phyloP scores from a whole-genome alignment of 2,888 invertebrate genomes.

The Herminia tarsipennalis region DNA sequence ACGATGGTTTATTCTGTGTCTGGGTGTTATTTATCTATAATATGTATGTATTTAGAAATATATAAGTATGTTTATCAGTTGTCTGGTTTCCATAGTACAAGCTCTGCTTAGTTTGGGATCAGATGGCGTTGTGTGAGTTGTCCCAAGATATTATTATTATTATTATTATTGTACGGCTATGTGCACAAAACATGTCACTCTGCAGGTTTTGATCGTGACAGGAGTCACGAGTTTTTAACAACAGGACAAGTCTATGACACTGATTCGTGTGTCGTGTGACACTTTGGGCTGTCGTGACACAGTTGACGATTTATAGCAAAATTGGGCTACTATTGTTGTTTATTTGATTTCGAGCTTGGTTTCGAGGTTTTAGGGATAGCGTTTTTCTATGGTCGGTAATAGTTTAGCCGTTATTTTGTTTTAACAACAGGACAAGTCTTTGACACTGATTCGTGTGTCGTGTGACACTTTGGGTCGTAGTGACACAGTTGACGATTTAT shows the following conservation, averaged over 20 bases:
- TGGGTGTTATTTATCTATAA: too few relatives aligned
- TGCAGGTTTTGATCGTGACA: constrained; percentile 57
- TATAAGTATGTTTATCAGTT: too few relatives aligned
- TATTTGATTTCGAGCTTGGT: constrained; percentile 25
- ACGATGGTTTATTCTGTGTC: too few relatives aligned
- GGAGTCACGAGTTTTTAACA: constrained; percentile 61
- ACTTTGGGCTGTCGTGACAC: constrained; percentile 33
- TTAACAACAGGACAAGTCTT: too few relatives aligned
- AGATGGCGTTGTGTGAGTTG: too few relatives aligned
- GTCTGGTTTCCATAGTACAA: too few relatives aligned
- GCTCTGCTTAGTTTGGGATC: too few relatives aligned
- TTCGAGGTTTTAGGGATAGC: constrained; percentile 3
- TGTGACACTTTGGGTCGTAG: constrained; percentile 35
- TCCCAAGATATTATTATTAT: too few relatives aligned
- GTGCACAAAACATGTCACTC: constrained; percentile 36
- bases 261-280: constrained; percentile 26
- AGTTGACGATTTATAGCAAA: constrained; percentile 31
- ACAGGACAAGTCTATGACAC: constrained; percentile 18
- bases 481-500: constrained; percentile 37
- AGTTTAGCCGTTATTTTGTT: too few relatives aligned
- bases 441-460: too few relatives aligned
- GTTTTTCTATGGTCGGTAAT: too few relatives aligned
- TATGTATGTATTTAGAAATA: too few relatives aligned
- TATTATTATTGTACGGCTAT: constrained; percentile 39
- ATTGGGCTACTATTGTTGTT: constrained; percentile 32